Conservation (phyloP, 35 echinoderm and acorn worm species). For the Apostichopus parvimensis region DNA sequence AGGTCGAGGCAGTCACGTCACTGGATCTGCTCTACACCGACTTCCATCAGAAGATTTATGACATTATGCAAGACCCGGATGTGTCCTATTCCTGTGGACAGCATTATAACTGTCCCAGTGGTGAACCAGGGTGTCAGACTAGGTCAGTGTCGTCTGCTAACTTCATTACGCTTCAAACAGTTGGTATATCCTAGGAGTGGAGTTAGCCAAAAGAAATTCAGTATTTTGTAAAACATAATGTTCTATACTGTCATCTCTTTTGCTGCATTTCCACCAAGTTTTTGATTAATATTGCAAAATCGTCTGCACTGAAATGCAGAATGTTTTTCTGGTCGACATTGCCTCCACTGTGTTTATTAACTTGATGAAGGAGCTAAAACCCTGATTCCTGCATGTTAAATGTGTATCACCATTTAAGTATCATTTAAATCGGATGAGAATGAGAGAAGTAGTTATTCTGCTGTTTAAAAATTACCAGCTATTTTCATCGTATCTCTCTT, state of each 20-base stretch:
- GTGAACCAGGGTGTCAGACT: slow-evolving; percentile 76
- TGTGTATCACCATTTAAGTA: neutral
- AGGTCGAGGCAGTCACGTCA: slow-evolving; percentile 90
- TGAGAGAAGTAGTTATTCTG: neutral
- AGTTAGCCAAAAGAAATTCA: no score
- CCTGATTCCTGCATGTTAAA: no score
- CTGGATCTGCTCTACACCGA: slow-evolving; percentile 96
- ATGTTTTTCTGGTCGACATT: no score
- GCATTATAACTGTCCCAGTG: slow-evolving; percentile 81
- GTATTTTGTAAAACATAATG: neutral
- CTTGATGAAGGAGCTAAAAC: no score
- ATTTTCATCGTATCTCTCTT: neutral
- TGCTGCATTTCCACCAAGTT: neutral
- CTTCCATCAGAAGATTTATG: slow-evolving; percentile 90
- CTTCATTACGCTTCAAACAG: neutral
- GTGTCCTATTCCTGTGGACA: slow-evolving; percentile 72
- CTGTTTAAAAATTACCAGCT: neutral
- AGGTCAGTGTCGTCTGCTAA: slow-evolving; percentile 45
- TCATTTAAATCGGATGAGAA: neutral
- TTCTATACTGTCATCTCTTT: neutral
- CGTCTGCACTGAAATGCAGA: no score
- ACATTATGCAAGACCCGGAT: slow-evolving; percentile 84
- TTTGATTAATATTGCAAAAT: no score
- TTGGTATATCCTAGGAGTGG: no score
- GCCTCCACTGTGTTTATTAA: no score